phyloP scores from a whole-genome alignment of 2,113 vertebrate genomes.

The Cynoglossus semilaevis region DNA sequence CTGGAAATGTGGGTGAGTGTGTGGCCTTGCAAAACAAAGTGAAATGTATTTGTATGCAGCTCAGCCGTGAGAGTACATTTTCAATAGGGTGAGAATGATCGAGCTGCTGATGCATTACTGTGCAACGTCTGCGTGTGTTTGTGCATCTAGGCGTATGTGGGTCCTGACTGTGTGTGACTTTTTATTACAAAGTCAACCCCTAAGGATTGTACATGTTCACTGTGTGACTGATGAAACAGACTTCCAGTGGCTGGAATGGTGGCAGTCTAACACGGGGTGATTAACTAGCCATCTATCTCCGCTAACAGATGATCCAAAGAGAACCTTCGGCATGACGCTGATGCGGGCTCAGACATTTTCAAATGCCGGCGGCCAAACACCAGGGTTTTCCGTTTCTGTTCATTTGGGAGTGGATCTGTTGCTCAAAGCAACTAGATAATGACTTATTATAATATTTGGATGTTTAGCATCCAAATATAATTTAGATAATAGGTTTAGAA shows the following conservation, averaged over 20 bases:
- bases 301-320: conserved; percentile 56
- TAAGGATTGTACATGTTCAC: conserved; percentile 34
- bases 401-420: conserved; percentile 24
- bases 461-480: conserved; percentile 22
- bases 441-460: conserved; percentile 33
- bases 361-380: conserved; percentile 35
- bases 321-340: conserved; percentile 54
- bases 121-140: conserved; percentile 2
- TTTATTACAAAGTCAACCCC: conserved; percentile 34
- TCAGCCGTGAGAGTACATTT: conserved; percentile 39
- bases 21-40: conserved; percentile 51
- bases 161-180: conserved; percentile 16
- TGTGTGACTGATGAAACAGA: conserved; percentile 56
- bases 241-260: conserved; percentile 39
- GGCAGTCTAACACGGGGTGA: conserved; percentile 39
- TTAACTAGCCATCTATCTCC: conserved; percentile 51
- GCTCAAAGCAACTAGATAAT: conserved; percentile 31
- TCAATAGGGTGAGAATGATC: conserved; percentile 46
- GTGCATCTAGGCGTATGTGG: conserved; percentile 8
- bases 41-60: conserved; percentile 63
- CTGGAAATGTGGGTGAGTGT: conserved; percentile 20
- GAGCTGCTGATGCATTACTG: conserved; percentile 42
- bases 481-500: conserved; percentile 41
- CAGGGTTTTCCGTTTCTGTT: conserved; percentile 34
- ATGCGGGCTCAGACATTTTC: conserved; percentile 58